phyloP scores from a whole-genome alignment of 2,797 vertebrate genomes.

The Phataginus tricuspis region DNA sequence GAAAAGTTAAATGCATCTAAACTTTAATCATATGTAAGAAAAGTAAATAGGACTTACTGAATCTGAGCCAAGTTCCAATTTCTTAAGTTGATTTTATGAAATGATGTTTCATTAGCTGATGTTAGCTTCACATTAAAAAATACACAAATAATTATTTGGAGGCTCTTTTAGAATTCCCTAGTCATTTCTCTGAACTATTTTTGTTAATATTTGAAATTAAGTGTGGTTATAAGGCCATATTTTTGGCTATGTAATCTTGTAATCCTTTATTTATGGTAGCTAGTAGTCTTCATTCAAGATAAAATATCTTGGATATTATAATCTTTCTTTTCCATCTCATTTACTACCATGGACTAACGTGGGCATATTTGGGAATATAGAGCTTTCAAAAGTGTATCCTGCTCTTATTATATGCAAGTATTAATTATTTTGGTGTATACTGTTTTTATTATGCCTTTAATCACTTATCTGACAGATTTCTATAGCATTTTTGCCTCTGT shows the following conservation, averaged over 20 bases:
- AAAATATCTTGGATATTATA: neutral
- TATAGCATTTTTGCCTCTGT: neutral
- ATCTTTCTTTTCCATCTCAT: neutral
- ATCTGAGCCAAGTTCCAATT: neutral
- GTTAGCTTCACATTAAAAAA: conserved; percentile 40
- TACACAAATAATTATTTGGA: neutral
- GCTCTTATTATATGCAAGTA: neutral
- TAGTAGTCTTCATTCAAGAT: neutral
- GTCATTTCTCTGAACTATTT: neutral
- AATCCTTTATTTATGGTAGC: neutral
- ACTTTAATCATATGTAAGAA: conserved; percentile 6
- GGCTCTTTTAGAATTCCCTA: neutral
- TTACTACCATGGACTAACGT: neutral
- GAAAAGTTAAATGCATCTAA: neutral
- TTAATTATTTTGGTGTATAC: neutral
- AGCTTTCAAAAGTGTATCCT: neutral
- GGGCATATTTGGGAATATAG: neutral
- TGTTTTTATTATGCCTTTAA: neutral
- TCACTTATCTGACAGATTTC: neutral
- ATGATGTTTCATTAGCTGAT: neutral
- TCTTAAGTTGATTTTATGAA: conserved; percentile 5
- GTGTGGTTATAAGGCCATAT: neutral
- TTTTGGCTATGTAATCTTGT: neutral
- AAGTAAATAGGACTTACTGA: neutral
- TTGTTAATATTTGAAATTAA: neutral